These are phyloP conservation scores for Lucifuga dentata DNA, from an alignment of 2,113 vertebrate genomes.

Conservation along the genomic window DNA sequence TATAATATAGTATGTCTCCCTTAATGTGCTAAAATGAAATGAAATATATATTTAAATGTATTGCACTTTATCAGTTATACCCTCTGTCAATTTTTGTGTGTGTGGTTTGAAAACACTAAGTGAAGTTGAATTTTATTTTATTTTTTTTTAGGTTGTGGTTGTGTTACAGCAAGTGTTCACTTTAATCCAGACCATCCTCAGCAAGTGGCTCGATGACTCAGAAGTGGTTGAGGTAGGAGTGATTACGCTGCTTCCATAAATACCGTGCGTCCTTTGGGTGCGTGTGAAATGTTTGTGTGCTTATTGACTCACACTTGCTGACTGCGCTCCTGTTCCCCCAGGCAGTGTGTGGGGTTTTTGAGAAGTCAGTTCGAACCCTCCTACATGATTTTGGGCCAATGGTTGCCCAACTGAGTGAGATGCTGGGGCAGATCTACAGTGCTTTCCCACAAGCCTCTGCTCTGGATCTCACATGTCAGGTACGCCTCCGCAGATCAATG, in stretches of 20 bases:
- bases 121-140: background rate
- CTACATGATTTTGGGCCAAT: slow-evolving; percentile 94
- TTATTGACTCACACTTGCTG: slow-evolving; percentile 23
- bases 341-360: slow-evolving; percentile 96
- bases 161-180: slow-evolving; percentile 96
- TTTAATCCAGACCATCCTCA: slow-evolving; percentile 93
- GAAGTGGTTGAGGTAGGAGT: slow-evolving; percentile 94
- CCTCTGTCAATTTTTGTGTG: too few species aligned
- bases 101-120: too few species aligned
- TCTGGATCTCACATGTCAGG: slow-evolving; percentile 94
- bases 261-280: slow-evolving; percentile 6
- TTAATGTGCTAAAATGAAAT: too few species aligned
- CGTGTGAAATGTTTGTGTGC: background rate
- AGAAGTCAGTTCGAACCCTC: slow-evolving; percentile 95
- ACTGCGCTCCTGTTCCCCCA: slow-evolving; percentile 52
- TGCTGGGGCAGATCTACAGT: slow-evolving; percentile 96
- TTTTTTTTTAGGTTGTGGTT: slow-evolving; percentile 87
- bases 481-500: slow-evolving; percentile 58
- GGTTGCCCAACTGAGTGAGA: slow-evolving; percentile 94
- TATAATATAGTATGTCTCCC: too few species aligned
- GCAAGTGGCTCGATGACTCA: slow-evolving; percentile 95
- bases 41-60: too few species aligned
- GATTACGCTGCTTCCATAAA: slow-evolving; percentile 3
- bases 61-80: too few species aligned
- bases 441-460: slow-evolving; percentile 93